These are phyloP conservation scores for Lepus oiostolus DNA, from an alignment of 2,797 vertebrate species.

Conservation along the genomic window DNA sequence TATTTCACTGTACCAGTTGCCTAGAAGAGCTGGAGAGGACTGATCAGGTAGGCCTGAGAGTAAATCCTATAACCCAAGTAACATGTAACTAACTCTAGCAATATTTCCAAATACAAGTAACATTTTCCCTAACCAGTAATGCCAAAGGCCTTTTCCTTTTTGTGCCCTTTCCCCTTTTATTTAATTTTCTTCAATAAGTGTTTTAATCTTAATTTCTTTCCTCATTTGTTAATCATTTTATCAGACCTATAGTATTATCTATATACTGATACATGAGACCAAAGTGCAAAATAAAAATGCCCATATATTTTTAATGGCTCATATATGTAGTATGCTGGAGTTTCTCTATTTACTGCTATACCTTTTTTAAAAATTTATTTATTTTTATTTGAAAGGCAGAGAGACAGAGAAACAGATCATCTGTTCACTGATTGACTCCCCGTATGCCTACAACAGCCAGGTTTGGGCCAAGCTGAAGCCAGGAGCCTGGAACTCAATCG, in stretches of 20 bases:
- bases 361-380: too few species aligned
- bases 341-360: not conserved
- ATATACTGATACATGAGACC: not conserved
- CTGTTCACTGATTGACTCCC: too few species aligned
- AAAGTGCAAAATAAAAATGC: not conserved
- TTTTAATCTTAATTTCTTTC: slow-evolving; percentile 11
- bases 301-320: not conserved
- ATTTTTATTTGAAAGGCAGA: too few species aligned
- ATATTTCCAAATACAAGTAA: not conserved
- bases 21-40: not conserved
- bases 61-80: not conserved
- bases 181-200: slow-evolving; percentile 49
- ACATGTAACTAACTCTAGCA: not conserved
- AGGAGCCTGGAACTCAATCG: too few species aligned
- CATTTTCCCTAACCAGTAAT: not conserved
- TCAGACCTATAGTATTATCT: not conserved
- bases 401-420: too few species aligned
- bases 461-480: too few species aligned
- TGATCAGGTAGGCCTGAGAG: not conserved
- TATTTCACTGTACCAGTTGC: not conserved
- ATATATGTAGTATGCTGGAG: not conserved
- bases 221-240: not conserved
- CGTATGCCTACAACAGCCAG: too few species aligned
- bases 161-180: not conserved
- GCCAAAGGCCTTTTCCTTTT: not conserved